Percentiles rank a stretch among this genome's conserved stretches.
Evolutionary conservation across 2,113 vertebrate species (phyloP).

Genomic region (Axis porcinus): DNA sequence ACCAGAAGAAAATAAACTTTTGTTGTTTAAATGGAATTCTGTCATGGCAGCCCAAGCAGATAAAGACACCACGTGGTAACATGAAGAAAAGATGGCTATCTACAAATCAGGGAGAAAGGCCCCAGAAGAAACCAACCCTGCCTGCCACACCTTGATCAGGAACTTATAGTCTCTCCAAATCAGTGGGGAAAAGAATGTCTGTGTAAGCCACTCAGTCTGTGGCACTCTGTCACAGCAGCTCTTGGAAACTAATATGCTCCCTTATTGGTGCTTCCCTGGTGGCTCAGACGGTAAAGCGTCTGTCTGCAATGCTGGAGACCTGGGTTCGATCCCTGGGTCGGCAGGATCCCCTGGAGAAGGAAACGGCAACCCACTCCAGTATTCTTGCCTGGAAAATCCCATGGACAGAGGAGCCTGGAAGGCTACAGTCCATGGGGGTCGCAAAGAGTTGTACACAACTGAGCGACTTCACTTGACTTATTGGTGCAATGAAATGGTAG

Average conservation of each 20-base stretch:
- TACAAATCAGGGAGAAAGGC: background rate
- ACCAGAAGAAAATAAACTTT: background rate
- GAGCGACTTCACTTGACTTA: background rate
- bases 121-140: background rate
- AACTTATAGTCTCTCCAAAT: background rate
- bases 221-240: background rate
- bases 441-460: too few species aligned
- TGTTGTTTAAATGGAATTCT: background rate
- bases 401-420: too few species aligned
- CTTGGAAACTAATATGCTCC: background rate
- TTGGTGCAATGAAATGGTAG: background rate
- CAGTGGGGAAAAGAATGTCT: background rate
- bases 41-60: background rate
- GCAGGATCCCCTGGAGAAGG: too few species aligned
- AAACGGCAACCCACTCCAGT: too few species aligned
- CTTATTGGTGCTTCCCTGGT: background rate
- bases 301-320: too few species aligned
- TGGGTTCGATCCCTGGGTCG: too few species aligned
- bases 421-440: too few species aligned
- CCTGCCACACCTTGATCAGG: background rate
- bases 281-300: too few species aligned
- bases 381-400: too few species aligned
- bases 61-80: background rate
- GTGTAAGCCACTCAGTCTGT: background rate
- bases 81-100: background rate